These are phyloP conservation scores for Archips xylosteana DNA, from an alignment of 2,888 invertebrate species.

Conservation along the genomic window DNA sequence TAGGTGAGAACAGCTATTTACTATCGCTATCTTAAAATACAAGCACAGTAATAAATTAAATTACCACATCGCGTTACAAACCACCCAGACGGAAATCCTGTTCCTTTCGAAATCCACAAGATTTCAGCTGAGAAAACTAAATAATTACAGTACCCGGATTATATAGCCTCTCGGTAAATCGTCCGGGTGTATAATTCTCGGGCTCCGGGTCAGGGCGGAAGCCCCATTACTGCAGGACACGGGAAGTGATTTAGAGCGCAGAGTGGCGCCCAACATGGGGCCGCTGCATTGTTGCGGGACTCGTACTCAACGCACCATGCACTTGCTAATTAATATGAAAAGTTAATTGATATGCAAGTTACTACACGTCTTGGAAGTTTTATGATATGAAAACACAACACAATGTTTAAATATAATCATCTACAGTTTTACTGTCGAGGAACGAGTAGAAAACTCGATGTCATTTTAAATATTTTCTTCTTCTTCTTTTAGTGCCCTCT, in stretches of 20 bases:
- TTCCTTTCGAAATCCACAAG: constrained; percentile 15
- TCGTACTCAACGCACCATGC: not conserved
- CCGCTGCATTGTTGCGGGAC: constrained; percentile 39
- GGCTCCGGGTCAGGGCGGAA: constrained; percentile 53
- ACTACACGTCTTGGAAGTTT: not conserved
- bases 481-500: too few species aligned
- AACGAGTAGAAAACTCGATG: not conserved
- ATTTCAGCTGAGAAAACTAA: constrained; percentile 17
- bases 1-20: too few species aligned
- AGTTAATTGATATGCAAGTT: not conserved
- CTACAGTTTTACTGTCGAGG: too few species aligned
- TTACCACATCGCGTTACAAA: not conserved
- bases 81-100: not conserved
- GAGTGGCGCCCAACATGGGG: constrained; percentile 51
- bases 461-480: too few species aligned
- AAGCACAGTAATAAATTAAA: too few species aligned
- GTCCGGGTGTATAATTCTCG: constrained; percentile 52
- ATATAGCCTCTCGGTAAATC: constrained; percentile 54
- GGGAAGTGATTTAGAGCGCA: constrained; percentile 64
- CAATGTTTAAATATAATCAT: too few species aligned
- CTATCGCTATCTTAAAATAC: too few species aligned
- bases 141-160: constrained; percentile 20
- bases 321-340: not conserved
- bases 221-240: constrained; percentile 61
- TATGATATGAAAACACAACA: not conserved